phyloP scores from a whole-genome alignment of 2,888 invertebrate genomes.

The Caenorhabditis doughertyi region DNA sequence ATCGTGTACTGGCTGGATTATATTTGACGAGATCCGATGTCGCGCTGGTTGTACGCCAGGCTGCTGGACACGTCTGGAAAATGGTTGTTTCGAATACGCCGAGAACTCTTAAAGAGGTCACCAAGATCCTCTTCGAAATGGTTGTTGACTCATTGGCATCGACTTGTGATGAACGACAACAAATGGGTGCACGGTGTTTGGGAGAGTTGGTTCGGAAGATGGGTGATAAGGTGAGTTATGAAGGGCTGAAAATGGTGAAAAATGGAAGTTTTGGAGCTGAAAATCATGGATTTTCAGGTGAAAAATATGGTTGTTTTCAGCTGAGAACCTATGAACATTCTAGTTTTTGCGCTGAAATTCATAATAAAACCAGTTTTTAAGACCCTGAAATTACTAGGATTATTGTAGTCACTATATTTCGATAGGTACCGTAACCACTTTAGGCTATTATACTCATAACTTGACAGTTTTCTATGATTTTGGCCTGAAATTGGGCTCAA shows the following conservation, averaged over 20 bases:
- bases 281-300: too few relatives aligned
- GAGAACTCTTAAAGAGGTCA: conserved; percentile 94
- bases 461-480: too few relatives aligned
- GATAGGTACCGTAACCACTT: too few relatives aligned
- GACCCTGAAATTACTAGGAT: too few relatives aligned
- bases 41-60: conserved; percentile 96
- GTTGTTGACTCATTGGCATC: conserved; percentile 93
- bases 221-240: conserved; percentile 94
- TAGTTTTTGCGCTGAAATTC: too few relatives aligned
- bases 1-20: conserved; percentile 93
- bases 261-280: conserved; percentile 83
- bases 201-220: conserved; percentile 97
- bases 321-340: too few relatives aligned
- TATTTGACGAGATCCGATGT: conserved; percentile 99
- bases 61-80: conserved; percentile 99
- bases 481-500: too few relatives aligned
- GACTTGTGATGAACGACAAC: conserved; percentile 95
- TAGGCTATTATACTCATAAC: too few relatives aligned
- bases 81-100: conserved; percentile 99
- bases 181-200: conserved; percentile 94
- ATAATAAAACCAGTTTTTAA: too few relatives aligned
- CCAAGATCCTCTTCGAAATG: conserved; percentile 94
- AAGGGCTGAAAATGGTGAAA: conserved; percentile 86
- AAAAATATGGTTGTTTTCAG: too few relatives aligned
- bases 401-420: too few relatives aligned